Evolutionary conservation across 2,888 invertebrate genomes (phyloP).

Genomic region (Anodontia alba): DNA sequence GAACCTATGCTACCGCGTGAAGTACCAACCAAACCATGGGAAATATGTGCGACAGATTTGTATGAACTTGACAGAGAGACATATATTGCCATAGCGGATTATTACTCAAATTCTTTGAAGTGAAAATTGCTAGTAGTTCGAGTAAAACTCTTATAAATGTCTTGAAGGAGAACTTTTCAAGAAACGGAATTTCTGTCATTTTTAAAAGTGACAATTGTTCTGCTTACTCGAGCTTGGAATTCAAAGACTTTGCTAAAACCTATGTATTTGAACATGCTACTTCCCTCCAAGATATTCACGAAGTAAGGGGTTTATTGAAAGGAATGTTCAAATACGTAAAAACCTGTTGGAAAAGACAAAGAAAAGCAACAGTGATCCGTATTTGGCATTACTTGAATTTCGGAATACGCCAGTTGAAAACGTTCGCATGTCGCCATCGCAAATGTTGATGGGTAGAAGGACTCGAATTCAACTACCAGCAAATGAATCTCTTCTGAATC

Average conservation of each 20-base stretch:
- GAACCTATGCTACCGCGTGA: slow-evolving; percentile 4
- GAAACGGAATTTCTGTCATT: neutral
- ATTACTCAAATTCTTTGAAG: slow-evolving; percentile 3
- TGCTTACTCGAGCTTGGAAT: neutral
- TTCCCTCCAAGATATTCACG: slow-evolving; percentile 7
- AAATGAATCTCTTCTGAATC: neutral
- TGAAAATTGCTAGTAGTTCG: neutral
- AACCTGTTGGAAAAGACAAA: neutral
- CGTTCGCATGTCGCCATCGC: neutral
- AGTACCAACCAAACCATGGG: no score
- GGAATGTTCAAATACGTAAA: neutral
- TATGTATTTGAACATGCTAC: slow-evolving; percentile 1
- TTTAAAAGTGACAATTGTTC: neutral
- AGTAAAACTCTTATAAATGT: neutral
- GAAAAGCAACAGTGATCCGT: neutral
- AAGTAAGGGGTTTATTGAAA: slow-evolving; percentile 10
- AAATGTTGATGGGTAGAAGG: no score
- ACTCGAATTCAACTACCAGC: neutral
- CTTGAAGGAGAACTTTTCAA: neutral
- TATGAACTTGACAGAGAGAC: slow-evolving; percentile 13
- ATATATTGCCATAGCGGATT: neutral
- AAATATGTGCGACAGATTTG: neutral
- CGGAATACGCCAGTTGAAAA: neutral
- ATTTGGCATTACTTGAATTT: neutral
- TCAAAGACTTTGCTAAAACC: slow-evolving; percentile 5